Evolutionary conservation across 30 jellyfish, hydroid and myxozoan species (phyloP).

Genomic region (Chironex yamaguchii): DNA sequence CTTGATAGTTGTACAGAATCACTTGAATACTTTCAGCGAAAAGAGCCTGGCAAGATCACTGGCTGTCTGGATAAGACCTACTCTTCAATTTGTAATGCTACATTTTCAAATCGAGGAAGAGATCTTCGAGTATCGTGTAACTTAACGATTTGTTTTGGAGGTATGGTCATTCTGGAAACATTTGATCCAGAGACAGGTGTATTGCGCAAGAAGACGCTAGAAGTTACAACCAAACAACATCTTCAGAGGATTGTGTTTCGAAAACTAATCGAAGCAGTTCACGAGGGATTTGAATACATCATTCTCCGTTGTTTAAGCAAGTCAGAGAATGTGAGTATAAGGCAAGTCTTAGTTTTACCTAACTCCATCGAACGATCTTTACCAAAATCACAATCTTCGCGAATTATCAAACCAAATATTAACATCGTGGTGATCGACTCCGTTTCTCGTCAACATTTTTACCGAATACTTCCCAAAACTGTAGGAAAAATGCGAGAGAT

Average conservation of each 20-base stretch:
- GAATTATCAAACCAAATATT: slow-evolving; percentile 45
- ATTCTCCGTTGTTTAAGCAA: background rate
- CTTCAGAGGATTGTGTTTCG: background rate
- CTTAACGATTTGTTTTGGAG: background rate
- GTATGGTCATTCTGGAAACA: background rate
- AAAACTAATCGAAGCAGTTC: background rate
- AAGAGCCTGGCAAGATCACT: background rate
- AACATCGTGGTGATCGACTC: slow-evolving; percentile 85
- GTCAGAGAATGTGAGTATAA: background rate
- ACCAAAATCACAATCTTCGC: background rate
- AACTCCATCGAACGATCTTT: no score
- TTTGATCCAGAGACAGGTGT: background rate
- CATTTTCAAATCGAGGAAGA: no score
- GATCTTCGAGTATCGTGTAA: background rate
- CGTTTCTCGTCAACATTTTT: slow-evolving; percentile 82
- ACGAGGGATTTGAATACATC: background rate
- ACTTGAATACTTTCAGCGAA: no score
- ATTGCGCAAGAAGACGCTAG: background rate
- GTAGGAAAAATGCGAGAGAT: slow-evolving; percentile 30
- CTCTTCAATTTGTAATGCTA: background rate
- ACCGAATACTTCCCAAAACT: slow-evolving; percentile 75
- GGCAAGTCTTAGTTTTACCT: background rate
- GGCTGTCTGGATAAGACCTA: background rate
- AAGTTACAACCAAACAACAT: no score
- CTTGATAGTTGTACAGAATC: background rate